Conservation (phyloP, 2,113 vertebrate genomes). For the Antidorcas marsupialis region DNA sequence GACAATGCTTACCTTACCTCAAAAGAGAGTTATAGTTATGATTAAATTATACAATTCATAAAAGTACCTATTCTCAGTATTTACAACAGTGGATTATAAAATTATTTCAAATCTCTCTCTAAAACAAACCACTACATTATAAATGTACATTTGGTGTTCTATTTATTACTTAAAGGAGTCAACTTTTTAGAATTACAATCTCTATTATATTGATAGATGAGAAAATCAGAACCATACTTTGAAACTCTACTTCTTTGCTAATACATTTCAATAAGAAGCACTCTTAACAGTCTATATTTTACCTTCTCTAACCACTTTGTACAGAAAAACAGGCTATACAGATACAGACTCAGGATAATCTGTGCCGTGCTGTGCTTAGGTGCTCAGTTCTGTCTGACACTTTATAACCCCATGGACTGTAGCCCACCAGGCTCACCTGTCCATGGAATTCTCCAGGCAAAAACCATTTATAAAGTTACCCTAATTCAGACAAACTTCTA, state of each 20-base stretch:
- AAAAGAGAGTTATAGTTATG: neutral
- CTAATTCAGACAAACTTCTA: neutral
- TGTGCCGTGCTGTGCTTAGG: neutral
- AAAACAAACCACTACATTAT: neutral
- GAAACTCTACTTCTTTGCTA: neutral
- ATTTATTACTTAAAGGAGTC: neutral
- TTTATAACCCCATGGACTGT: neutral
- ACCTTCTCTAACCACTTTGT: neutral
- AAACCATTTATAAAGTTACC: neutral
- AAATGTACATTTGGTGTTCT: neutral
- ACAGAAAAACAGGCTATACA: neutral
- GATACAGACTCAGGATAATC: neutral
- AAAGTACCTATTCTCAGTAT: neutral
- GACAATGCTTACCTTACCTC: neutral
- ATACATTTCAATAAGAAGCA: neutral
- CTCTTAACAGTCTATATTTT: neutral
- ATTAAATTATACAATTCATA: neutral
- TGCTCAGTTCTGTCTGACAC: neutral
- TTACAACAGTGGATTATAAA: neutral
- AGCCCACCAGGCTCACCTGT: neutral
- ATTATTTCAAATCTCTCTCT: neutral
- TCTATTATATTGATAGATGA: neutral
- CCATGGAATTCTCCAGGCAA: neutral
- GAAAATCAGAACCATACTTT: conserved; percentile 17
- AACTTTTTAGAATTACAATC: neutral